These are phyloP conservation scores for Xiphorhynchus erythropygius DNA, from an alignment of 2,797 vertebrate genomes.

Conservation along the genomic window DNA sequence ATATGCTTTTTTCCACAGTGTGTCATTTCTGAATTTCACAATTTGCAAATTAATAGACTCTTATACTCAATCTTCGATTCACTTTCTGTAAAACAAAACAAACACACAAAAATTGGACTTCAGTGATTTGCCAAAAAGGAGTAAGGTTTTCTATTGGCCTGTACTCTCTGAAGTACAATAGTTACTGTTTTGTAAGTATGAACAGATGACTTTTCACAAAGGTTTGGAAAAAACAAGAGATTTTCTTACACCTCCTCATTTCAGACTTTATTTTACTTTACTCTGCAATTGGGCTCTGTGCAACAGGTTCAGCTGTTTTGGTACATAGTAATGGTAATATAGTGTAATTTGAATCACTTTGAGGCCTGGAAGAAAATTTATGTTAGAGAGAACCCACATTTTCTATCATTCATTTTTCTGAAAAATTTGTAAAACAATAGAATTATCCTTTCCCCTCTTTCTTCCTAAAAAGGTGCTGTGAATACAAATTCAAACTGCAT, in stretches of 20 bases:
- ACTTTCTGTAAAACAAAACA: background rate
- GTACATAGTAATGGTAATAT: background rate
- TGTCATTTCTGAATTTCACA: background rate
- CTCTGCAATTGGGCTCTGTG: background rate
- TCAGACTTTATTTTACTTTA: background rate
- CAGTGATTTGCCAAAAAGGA: background rate
- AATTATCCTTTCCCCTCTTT: background rate
- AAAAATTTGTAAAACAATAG: background rate
- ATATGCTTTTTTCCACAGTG: background rate
- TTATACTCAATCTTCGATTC: background rate
- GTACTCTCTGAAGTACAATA: background rate
- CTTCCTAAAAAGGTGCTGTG: background rate
- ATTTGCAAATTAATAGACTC: background rate
- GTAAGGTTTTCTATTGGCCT: background rate
- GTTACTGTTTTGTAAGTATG: background rate
- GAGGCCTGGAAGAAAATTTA: background rate
- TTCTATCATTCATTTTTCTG: background rate
- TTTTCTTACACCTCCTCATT: background rate
- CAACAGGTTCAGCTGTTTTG: background rate
- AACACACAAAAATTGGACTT: background rate
- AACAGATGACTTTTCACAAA: background rate
- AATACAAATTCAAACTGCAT: background rate
- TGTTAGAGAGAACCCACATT: background rate
- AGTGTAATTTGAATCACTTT: background rate
- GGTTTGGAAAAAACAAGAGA: background rate